Conservation (phyloP, 1,140 invertebrate species). For the Ptiloglossa arizonensis region DNA sequence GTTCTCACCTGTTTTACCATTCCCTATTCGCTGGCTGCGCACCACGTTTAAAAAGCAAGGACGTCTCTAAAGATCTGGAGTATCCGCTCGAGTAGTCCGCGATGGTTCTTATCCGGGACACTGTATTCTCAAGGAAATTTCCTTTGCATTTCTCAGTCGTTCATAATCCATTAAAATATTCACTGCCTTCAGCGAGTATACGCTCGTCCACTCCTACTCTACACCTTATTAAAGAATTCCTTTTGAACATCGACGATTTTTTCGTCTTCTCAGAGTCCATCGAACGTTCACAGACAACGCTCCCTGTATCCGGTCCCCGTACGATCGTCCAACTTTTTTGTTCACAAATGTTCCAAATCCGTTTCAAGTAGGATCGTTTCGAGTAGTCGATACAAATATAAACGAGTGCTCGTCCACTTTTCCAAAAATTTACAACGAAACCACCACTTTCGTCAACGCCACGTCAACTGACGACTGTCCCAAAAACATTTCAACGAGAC, state of each 20-base stretch:
- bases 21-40: background rate
- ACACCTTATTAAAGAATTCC: background rate
- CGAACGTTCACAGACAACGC: background rate
- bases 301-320: too few relatives aligned
- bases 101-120: constrained; percentile 18
- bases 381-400: background rate
- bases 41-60: background rate
- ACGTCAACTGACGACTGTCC: too few relatives aligned
- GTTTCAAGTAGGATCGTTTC: background rate
- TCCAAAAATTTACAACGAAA: background rate
- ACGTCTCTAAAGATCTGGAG: constrained; percentile 10
- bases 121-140: constrained; percentile 2
- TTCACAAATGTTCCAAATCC: background rate
- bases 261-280: background rate
- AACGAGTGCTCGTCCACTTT: too few relatives aligned
- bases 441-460: too few relatives aligned
- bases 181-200: background rate
- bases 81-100: background rate
- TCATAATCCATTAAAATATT: background rate
- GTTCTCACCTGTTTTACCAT: constrained; percentile 47
- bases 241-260: background rate
- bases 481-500: too few relatives aligned
- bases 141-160: background rate
- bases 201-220: background rate
- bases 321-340: background rate